Evolutionary conservation across 1,140 invertebrate genomes (phyloP), one percentile per base, ranked within the genome.

Genomic region (Megalopta genalis): DNA sequence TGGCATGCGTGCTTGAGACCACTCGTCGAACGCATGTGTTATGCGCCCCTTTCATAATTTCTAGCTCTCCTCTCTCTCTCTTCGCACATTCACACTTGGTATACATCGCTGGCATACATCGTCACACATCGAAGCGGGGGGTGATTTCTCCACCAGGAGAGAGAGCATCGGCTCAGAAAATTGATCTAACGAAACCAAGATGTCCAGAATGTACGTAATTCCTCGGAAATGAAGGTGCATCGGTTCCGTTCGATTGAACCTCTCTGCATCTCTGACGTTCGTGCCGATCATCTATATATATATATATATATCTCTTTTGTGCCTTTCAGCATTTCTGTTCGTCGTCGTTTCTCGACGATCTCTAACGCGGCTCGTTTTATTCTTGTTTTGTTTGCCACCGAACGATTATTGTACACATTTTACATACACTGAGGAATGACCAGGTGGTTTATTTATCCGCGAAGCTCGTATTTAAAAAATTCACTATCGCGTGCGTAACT

Each of bases 1-100:
- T 88, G 85, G 76, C 83, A 81, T 85, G 85, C 85, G 80, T 85
- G 82, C 72, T 85, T 77, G 78, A 32, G 32, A 80, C 81, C 79
- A 80, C 73, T 76, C 78, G 68, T 76, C 78, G 68, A 69, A 78
- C 63, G 65, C 68, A 73, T 75, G n/a, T n/a, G n/a, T n/a, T n/a
- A 80, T 21, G 6, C 78, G 78, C 62, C 16, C 8, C 5, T 77
- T 77, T 59, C 39, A 27, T 49, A 49, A 18, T 27, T n/a, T 27
- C 18, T 39, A 18, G n/a, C 52, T 64, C 16, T 49, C 9, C 23
- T 18, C 42, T 46, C 23, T 66, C 12, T 46, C n/a, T n/a, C n/a
- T n/a, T n/a, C n/a, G n/a, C n/a, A n/a, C 23, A 39, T 66, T 42
- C 49, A 39, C 49, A 57, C n/a, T 57, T 7, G 8, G 23, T 72